Evolutionary conservation across 2,797 vertebrate species (phyloP).

Genomic region (Tokudaia tokunoshimensis): DNA sequence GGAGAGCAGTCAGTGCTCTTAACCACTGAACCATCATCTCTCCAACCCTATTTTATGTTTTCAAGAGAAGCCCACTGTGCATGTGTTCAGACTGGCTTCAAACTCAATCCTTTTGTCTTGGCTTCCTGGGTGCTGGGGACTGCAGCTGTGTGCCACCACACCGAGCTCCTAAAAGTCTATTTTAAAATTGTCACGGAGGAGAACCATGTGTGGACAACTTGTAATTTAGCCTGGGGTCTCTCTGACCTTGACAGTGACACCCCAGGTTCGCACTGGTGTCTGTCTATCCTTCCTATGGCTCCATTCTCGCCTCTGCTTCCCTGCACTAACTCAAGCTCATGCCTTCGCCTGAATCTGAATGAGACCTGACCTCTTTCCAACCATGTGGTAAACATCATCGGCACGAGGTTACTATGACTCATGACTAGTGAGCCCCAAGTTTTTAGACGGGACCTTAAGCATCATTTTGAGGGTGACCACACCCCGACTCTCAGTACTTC

Average conservation of each 20-base stretch:
- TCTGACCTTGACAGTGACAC: not conserved
- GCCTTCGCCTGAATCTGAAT: not conserved
- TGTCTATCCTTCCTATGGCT: not conserved
- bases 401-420: conserved; percentile 23
- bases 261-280: not conserved
- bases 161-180: not conserved
- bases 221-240: not conserved
- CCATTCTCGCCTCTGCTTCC: not conserved
- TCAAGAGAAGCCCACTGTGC: not conserved
- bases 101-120: not conserved
- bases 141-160: no score
- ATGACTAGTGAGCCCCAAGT: not conserved
- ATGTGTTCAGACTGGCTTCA: not conserved
- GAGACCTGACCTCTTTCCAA: conserved; percentile 5
- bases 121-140: not conserved
- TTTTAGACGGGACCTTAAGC: not conserved
- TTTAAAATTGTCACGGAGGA: not conserved
- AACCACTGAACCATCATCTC: no score
- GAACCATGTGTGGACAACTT: not conserved
- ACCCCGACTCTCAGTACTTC: not conserved
- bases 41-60: not conserved
- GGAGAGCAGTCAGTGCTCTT: no score
- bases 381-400: not conserved
- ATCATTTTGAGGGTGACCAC: not conserved
- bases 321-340: not conserved